Base-by-base conservation (phyloP, 2,888 invertebrate genomes). In the Sialis fuliginosa region DNA sequence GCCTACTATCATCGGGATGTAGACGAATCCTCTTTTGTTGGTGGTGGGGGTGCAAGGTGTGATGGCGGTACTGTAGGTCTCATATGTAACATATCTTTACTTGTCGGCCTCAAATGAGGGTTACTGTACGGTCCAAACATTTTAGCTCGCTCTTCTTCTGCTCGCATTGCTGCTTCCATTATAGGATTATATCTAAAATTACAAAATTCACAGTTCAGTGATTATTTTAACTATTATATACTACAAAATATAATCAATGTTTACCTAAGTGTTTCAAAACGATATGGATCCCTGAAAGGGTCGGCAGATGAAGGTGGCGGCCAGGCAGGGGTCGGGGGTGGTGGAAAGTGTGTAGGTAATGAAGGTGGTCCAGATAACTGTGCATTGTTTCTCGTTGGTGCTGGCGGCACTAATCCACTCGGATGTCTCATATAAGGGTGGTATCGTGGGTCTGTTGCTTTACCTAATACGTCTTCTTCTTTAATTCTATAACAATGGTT, bases 121-220 rank as follows among this genome's bases (percentile, higher is more conserved):
- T 72, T 74, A 48, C 77, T 74, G 65, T 83, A 84, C 52, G 81
- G 77, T 54, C 74, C 77, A 59, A 80, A 75, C 58, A 85, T 75
- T 64, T 85, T 86, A 39, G 79, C 81, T 50, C 85, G 76, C 62
- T 86, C 81, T 56, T 86, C 85, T 59, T 85, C 84, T 42, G 78
- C 81, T 47, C 83, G 72, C 59, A 81, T 76, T 13, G 82, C 82
- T 9, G 80, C 83, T 56, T 85, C 84, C 68, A 87, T 77, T 33
- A 87, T 67, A 13, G 86, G 84, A 61, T 83, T 84, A 62, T 83
- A 85, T 47, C 84, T 75, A 22, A 22, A 22, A 22, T 22, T 22
- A 22, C 22, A 22, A 22, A 22, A 22, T 22, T 22, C 22, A 22
- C 22, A 22, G 4, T 22, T 22, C 22, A 22, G 22, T 22, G 22